phyloP scores from a whole-genome alignment of 2,888 invertebrate species.

The Morpho helenor region DNA sequence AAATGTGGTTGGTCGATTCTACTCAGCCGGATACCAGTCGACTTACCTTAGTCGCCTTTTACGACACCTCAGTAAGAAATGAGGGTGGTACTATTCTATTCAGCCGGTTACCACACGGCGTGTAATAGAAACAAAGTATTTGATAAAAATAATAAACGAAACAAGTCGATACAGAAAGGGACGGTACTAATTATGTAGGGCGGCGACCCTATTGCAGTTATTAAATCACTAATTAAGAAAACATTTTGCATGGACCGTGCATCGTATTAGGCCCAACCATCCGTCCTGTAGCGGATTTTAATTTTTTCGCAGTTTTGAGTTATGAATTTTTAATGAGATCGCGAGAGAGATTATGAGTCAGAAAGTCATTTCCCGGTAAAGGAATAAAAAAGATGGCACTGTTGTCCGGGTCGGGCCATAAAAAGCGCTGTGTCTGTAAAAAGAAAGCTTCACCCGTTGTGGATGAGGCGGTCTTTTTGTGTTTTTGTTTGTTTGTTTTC shows the following conservation, averaged over 20 bases:
- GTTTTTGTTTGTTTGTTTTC: constrained; percentile 28
- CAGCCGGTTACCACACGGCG: too few species aligned
- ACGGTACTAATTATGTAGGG: constrained; percentile 18
- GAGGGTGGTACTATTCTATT: too few species aligned
- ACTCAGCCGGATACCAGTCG: too few species aligned
- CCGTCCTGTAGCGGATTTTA: constrained; percentile 61
- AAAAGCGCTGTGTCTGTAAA: constrained; percentile 30
- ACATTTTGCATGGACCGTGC: constrained; percentile 26
- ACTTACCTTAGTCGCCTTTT: too few species aligned
- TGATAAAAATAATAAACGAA: too few species aligned
- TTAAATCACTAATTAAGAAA: constrained; percentile 28
- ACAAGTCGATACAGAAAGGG: constrained; percentile 16
- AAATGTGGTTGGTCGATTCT: too few species aligned
- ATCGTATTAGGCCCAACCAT: constrained; percentile 20
- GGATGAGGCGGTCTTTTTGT: constrained; percentile 14
- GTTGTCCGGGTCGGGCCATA: constrained; percentile 57
- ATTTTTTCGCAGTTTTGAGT: constrained; percentile 78
- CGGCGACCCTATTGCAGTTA: constrained; percentile 19
- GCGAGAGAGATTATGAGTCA: constrained; percentile 79
- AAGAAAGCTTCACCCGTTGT: constrained; percentile 13
- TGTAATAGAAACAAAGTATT: too few species aligned
- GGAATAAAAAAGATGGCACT: constrained; percentile 62
- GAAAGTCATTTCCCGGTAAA: constrained; percentile 80
- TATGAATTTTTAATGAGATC: constrained; percentile 83
- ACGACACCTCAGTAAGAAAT: too few species aligned